Percentiles rank a stretch among this genome's conserved stretches.
These are phyloP conservation scores for Calidris pygmaea DNA, from an alignment of 2,113 vertebrate species.

Conservation along the genomic window DNA sequence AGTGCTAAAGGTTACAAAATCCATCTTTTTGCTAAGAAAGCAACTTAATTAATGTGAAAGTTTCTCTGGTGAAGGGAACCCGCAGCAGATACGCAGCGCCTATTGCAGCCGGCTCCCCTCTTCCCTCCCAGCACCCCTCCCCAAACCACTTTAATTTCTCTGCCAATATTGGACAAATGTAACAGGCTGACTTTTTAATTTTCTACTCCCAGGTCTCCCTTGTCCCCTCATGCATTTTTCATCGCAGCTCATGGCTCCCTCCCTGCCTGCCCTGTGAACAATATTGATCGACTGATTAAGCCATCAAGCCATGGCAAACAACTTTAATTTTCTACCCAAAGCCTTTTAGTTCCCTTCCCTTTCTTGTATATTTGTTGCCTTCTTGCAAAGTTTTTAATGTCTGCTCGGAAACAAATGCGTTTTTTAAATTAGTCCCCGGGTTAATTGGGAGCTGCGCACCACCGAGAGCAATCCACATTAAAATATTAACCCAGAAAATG, in stretches of 20 bases:
- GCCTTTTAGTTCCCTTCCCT: constrained; percentile 19
- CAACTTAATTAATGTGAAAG: constrained; percentile 20
- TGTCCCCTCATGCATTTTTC: constrained; percentile 85
- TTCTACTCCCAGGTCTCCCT: constrained; percentile 73
- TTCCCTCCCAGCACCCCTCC: background rate
- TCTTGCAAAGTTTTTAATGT: background rate
- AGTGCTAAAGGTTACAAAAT: constrained; percentile 54
- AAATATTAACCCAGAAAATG: background rate
- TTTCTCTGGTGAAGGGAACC: background rate
- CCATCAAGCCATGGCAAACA: constrained; percentile 85
- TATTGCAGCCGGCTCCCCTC: background rate
- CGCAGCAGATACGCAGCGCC: background rate
- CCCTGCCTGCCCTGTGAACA: constrained; percentile 67
- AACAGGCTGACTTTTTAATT: constrained; percentile 78
- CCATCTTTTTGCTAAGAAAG: constrained; percentile 60
- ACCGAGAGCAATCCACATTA: background rate
- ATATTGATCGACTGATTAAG: constrained; percentile 87
- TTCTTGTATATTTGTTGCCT: background rate
- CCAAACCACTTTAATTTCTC: constrained; percentile 66
- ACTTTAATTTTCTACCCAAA: constrained; percentile 75
- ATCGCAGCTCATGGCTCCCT: constrained; percentile 67
- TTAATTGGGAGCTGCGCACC: background rate
- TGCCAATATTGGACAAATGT: constrained; percentile 79
- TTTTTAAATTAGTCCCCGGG: background rate
- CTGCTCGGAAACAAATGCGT: background rate